phyloP scores from a whole-genome alignment of 2,113 vertebrate genomes.

The Embiotoca jacksoni region DNA sequence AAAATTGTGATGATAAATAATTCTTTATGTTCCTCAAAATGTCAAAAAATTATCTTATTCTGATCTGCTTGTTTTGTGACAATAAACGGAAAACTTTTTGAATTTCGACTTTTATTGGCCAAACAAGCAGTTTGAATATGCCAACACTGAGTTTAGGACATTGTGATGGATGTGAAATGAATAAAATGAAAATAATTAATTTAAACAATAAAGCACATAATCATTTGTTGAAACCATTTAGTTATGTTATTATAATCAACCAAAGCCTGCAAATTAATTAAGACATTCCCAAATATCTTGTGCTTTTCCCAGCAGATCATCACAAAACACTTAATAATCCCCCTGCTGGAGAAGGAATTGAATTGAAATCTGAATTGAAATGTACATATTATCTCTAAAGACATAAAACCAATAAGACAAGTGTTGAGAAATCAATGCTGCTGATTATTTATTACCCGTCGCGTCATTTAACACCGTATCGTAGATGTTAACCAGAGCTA shows the following conservation, averaged over 20 bases:
- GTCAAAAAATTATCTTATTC: background rate
- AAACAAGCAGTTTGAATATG: too few species aligned
- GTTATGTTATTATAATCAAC: too few species aligned
- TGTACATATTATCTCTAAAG: background rate
- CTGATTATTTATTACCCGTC: constrained; percentile 4
- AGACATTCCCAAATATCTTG: too few species aligned
- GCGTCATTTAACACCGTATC: constrained; percentile 50
- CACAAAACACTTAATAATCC: background rate
- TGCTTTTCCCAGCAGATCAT: background rate
- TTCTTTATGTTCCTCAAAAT: background rate
- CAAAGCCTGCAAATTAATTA: too few species aligned
- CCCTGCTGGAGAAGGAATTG: background rate
- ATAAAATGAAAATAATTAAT: background rate
- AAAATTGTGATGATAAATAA: background rate
- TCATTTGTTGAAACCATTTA: background rate
- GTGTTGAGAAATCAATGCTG: background rate
- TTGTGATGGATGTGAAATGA: too few species aligned
- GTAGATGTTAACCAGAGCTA: constrained; percentile 46
- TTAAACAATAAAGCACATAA: too few species aligned
- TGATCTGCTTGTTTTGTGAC: background rate
- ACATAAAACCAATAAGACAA: background rate
- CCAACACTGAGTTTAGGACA: too few species aligned
- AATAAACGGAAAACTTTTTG: background rate
- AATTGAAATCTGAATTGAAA: background rate
- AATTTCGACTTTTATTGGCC: too few species aligned